A percentile compares a stretch with the other conserved stretches of the same genome.
phyloP scores from a whole-genome alignment of 2,888 invertebrate species.

The Oscheius sp. region DNA sequence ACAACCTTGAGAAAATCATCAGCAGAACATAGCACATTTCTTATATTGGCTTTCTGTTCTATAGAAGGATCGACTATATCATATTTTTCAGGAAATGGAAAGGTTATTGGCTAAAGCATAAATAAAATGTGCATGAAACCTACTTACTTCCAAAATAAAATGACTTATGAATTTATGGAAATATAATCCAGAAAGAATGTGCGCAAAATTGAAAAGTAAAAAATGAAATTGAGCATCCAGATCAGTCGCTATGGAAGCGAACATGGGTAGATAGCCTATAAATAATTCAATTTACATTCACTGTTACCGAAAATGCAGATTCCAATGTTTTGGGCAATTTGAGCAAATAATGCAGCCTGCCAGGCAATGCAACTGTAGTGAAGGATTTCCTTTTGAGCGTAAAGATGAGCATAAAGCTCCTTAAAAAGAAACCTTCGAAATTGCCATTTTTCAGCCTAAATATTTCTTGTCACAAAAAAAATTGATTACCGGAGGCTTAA shows the following conservation, averaged over 20 bases:
- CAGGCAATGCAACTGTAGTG: background rate
- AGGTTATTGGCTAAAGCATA: background rate
- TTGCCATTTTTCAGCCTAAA: background rate
- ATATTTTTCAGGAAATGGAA: slow-evolving; percentile 11
- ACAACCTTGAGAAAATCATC: slow-evolving; percentile 4
- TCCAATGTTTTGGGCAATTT: background rate
- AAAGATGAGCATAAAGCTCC: background rate
- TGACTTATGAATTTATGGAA: background rate
- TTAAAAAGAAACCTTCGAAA: background rate
- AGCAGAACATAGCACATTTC: background rate
- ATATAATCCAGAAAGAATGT: background rate
- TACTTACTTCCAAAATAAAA: background rate
- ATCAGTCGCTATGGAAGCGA: background rate
- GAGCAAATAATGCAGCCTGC: background rate
- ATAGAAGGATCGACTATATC: background rate
- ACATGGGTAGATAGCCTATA: background rate
- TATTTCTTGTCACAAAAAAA: background rate
- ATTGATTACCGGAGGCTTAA: background rate
- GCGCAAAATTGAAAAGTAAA: background rate
- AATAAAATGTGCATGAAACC: background rate
- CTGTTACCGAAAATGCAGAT: background rate
- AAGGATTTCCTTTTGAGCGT: background rate
- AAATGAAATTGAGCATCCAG: slow-evolving; percentile 1
- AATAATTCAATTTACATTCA: background rate
- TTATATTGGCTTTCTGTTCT: slow-evolving; percentile 9